Evolutionary conservation across 2,113 vertebrate genomes (phyloP), one percentile per base, ranked within the genome.

Genomic region (Balaenoptera acutorostrata): DNA sequence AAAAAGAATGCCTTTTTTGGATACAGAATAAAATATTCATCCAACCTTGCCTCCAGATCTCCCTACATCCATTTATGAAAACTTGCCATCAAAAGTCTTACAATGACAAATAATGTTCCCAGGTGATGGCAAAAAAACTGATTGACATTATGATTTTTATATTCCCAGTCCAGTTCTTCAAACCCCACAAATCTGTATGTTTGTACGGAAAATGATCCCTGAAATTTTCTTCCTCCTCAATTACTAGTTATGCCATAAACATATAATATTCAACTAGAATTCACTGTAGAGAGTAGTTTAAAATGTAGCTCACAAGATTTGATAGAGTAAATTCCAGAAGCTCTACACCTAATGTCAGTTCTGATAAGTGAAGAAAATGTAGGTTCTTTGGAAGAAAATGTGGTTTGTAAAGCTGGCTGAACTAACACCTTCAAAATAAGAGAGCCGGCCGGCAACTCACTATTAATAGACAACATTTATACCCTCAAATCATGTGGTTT

Each of bases 1-100:
- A n/a, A n/a, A n/a, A 90, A 97, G 97, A 93, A 81, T 59, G 29
- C 14, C 33, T 93, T 90, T 97, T 96, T 57, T 6, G 66, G 86
- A 57, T 75, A 86, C 55, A 89, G 81, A 97, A 95, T 96, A 93
- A 98, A 97, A 96, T 96, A 98, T 97, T 97, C 86, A 97, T 97
- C 77, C 94, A 94, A 94, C 13, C 25, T 89, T 64, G 15, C n/a
- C 59, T 97, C 59, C n/a, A 4, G 0, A 52, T 72, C 36, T 81
- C 85, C 88, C 88, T 91, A 78, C 46, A 95, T 88, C 78, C 59
- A 72, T 46, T 96, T 96, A 88, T 88, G 23, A 88, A 82, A 95
- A 96, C 64, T 88, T 97, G 27, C 44, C 41, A 59, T 88, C 75
- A 52, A 75, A 85, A 55, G 52, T 94, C 17, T 92, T 31, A 52